Evolutionary conservation across 2,888 invertebrate genomes (phyloP).

Genomic region (Lasioglossum vierecki): DNA sequence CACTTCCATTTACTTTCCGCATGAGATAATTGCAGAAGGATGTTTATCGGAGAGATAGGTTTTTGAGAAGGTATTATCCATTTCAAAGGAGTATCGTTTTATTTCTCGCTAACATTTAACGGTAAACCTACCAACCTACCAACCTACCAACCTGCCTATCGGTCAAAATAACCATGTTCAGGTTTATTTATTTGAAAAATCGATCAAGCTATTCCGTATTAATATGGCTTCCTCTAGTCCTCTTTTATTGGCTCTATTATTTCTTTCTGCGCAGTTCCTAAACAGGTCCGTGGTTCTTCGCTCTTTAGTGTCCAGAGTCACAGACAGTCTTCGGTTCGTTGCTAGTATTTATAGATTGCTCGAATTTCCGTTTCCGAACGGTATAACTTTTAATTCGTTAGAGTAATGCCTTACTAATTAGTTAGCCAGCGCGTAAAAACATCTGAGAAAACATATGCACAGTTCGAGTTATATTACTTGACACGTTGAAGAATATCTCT

Average conservation of each 20-base stretch:
- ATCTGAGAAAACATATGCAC: too few relatives aligned
- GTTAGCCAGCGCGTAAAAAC: not conserved
- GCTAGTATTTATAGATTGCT: not conserved
- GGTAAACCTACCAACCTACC: too few relatives aligned
- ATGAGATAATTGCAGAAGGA: not conserved
- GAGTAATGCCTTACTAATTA: too few relatives aligned
- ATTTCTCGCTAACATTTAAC: not conserved
- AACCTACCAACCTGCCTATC: too few relatives aligned
- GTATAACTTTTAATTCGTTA: not conserved
- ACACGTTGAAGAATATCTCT: not conserved
- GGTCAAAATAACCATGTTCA: too few relatives aligned
- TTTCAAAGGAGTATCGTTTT: not conserved
- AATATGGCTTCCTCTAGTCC: not conserved
- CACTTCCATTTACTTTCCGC: slow-evolving; percentile 31
- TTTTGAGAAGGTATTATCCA: not conserved
- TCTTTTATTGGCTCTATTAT: not conserved
- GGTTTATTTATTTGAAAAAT: slow-evolving; percentile 21
- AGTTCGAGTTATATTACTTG: not conserved
- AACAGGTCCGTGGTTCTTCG: not conserved
- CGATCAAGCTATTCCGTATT: slow-evolving; percentile 11
- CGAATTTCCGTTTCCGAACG: not conserved
- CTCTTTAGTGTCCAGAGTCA: not conserved
- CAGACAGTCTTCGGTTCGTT: not conserved
- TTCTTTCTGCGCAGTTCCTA: not conserved
- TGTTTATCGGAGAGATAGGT: not conserved